Conservation (phyloP, 1,140 invertebrate genomes). For the Lordiphosa clarofinis region DNA sequence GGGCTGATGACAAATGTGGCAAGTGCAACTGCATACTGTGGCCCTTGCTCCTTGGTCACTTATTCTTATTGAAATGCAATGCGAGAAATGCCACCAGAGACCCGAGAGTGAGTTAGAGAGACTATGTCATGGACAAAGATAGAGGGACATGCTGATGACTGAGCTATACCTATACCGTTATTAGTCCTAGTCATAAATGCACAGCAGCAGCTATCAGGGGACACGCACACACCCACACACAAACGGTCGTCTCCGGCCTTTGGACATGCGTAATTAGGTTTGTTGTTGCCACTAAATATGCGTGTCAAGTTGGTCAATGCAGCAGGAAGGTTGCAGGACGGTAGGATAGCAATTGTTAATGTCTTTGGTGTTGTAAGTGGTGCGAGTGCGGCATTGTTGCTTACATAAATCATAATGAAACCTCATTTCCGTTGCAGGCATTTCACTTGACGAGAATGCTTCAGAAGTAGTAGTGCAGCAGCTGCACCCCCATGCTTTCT, state of each 20-base stretch:
- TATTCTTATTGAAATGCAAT: slow-evolving; percentile 47
- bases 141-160: slow-evolving; percentile 9
- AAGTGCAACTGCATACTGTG: slow-evolving; percentile 20
- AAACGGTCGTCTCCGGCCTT: slow-evolving; percentile 19
- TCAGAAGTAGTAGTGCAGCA: neutral
- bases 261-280: slow-evolving; percentile 74
- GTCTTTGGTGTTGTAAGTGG: slow-evolving; percentile 36
- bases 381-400: slow-evolving; percentile 11
- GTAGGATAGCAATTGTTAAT: slow-evolving; percentile 53
- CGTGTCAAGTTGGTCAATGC: slow-evolving; percentile 65
- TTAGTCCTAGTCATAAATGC: slow-evolving; percentile 42
- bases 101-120: neutral
- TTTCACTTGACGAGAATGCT: slow-evolving; percentile 44
- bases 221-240: neutral
- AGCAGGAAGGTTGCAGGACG: neutral
- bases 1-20: slow-evolving; percentile 57
- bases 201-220: slow-evolving; percentile 3
- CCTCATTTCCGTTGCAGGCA: slow-evolving; percentile 74
- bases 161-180: slow-evolving; percentile 13
- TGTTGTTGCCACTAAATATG: slow-evolving; percentile 72
- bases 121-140: slow-evolving; percentile 2
- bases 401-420: slow-evolving; percentile 70
- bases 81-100: slow-evolving; percentile 3
- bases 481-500: slow-evolving; percentile 1
- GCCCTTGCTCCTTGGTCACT: slow-evolving; percentile 24